Base-by-base conservation (phyloP, 2,113 vertebrate genomes). In the Aspidoscelis tigris region DNA sequence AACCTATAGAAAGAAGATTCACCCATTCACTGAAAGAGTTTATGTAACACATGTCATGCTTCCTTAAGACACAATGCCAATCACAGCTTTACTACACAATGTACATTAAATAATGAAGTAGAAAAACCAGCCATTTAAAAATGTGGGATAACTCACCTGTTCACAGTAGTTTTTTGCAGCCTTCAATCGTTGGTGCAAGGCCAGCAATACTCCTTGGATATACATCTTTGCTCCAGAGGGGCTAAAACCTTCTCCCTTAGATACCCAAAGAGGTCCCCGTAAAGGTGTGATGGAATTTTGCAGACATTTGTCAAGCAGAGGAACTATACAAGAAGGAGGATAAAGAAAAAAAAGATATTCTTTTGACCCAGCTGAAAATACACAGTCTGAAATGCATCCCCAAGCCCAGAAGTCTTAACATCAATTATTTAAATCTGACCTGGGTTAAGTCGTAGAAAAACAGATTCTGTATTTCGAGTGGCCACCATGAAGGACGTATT, bases 401-500 rank as follows among this genome's bases (percentile, higher is more conserved):
- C 90, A 66, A 68, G 77, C 86, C 80, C 84, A 93, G 89, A 92
- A 86, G 89, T 94, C 91, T 94, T 95, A 95, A 95, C 94, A 93
- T 94, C 94, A 94, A 91, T 96, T 95, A 96, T 96, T 96, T 93
- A 94, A 95, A 91, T 92, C 93, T 97, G 96, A 96, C 96, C 95
- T 88, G 87, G 93, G 94, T 94, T 94, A 96, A 95, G 89, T 79
- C 95, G 94, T 90, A 87, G 84, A 84, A 93, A 95, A 95, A 93
- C 94, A 94, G 94, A 93, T 96, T 91, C 95, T 93, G 94, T 88
- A 90, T 95, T 95, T 96, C 94, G 86, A 95, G 95, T 96, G 95
- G 94, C 92, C 96, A 96, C 96, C 96, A 96, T 94, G 93, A 95
- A 94, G 93, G 96, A 91, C 24, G 92, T 93, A 95, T 96, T 97